A percentile compares a stretch with the other conserved stretches of the same genome.
phyloP scores from a whole-genome alignment of 2,113 vertebrate genomes.

The Dicaeum eximium region DNA sequence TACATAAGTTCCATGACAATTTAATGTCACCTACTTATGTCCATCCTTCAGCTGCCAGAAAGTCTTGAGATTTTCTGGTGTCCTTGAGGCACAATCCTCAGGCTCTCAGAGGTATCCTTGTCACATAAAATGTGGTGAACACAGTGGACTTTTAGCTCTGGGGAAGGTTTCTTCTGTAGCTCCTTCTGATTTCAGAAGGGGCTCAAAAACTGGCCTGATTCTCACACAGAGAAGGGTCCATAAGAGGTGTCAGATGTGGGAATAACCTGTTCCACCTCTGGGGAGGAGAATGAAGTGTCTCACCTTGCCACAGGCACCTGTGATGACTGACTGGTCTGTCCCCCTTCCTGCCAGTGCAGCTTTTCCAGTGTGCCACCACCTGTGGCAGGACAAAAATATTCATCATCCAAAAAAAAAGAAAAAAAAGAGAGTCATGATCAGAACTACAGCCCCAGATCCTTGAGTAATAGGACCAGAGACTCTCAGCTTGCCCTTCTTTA shows the following conservation, averaged over 20 bases:
- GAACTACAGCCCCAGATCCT: neutral
- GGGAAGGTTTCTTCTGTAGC: neutral
- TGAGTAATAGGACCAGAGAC: neutral
- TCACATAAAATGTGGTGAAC: neutral
- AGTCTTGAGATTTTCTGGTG: neutral
- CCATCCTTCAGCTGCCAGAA: neutral
- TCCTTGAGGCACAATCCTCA: neutral
- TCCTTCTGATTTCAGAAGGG: neutral
- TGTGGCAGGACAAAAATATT: neutral
- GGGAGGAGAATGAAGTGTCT: neutral
- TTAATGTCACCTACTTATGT: neutral
- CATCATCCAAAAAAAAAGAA: neutral
- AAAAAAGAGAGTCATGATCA: neutral
- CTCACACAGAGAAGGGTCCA: neutral
- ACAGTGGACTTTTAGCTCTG: neutral
- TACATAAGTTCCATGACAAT: neutral
- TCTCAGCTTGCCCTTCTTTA: neutral
- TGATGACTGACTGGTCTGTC: neutral
- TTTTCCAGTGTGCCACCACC: neutral
- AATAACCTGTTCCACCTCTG: neutral
- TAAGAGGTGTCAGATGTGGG: neutral
- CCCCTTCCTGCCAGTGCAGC: neutral
- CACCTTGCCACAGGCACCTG: neutral
- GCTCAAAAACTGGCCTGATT: rapidly evolving
- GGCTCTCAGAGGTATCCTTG: neutral